Percentiles rank a stretch among this genome's conserved stretches.
Conservation (phyloP, 1,140 invertebrate genomes). For the Solen grandis region DNA sequence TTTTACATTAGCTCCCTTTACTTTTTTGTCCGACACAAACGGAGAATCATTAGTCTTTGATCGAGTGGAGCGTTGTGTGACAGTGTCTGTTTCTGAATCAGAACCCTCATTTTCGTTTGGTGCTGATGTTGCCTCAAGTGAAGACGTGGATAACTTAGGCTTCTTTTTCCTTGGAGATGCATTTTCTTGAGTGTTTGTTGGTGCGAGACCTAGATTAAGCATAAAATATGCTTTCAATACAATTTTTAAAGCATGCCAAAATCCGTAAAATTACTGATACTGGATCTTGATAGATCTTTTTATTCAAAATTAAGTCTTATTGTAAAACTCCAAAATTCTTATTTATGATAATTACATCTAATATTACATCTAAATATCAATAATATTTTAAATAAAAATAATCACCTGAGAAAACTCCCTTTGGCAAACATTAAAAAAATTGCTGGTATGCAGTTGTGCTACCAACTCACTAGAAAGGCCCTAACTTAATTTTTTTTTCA, state of each 20-base stretch:
- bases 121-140: background rate
- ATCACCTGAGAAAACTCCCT: no score
- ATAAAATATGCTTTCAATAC: no score
- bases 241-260: no score
- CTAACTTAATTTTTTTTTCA: no score
- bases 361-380: no score
- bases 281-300: background rate
- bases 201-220: no score
- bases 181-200: constrained; percentile 20
- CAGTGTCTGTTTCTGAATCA: constrained; percentile 41
- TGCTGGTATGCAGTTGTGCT: no score
- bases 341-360: no score
- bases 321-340: no score
- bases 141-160: constrained; percentile 31
- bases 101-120: constrained; percentile 13
- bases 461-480: no score
- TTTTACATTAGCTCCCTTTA: constrained; percentile 1
- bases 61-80: constrained; percentile 45
- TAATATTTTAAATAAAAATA: no score
- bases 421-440: no score
- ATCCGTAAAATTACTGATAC: background rate
- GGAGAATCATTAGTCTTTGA: constrained; percentile 55
- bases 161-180: constrained; percentile 51
- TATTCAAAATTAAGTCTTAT: background rate
- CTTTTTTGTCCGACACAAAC: background rate